Evolutionary conservation across 2,888 invertebrate species (phyloP), one percentile per base, ranked within the genome.

Genomic region (Acleris cristana): DNA sequence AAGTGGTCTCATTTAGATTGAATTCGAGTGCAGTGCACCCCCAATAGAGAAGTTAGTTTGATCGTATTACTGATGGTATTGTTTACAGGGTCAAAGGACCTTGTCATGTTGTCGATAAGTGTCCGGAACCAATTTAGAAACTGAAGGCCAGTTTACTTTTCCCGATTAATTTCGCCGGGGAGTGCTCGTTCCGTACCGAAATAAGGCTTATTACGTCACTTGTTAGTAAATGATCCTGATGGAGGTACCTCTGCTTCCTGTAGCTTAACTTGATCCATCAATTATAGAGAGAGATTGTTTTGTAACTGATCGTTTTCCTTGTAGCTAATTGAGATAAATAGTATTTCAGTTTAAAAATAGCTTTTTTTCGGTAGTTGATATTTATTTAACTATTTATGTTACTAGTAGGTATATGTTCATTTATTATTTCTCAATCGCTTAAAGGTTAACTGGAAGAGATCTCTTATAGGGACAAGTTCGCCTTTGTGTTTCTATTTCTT

Each of bases 121-220:
- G 79, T 77, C 69, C 80, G 81, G 78, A 83, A 83, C 81, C 82
- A 88, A 89, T 90, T 89, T 89, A 77, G 78, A 71, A 71, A 71
- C 66, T 71, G 82, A 89, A 90, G 88, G 90, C 82, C 87, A 81
- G 79, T 83, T 85, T 86, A 88, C 87, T 90, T 87, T 34, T 82
- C 78, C 74, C 80, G 86, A 88, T 89, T 88, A 89, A 80, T 87
- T 86, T 86, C 79, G 77, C 75, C 70, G 73, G 73, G 83, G 86
- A 77, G 87, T 79, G 87, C 72, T 81, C n/a, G n/a, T 70, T 40
- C 19, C n/a, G 71, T 76, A 74, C 77, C 74, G 76, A 77, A 71
- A 72, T 72, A 73, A 79, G 51, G 48, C 54, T 45, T 65, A 71
- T 64, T 69, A 64, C 58, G 64, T 64, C 63, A 53, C 72, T 73